Evolutionary conservation across 2,888 invertebrate species (phyloP), one percentile per base, ranked within the genome.

Genomic region (Salpingus planirostris): DNA sequence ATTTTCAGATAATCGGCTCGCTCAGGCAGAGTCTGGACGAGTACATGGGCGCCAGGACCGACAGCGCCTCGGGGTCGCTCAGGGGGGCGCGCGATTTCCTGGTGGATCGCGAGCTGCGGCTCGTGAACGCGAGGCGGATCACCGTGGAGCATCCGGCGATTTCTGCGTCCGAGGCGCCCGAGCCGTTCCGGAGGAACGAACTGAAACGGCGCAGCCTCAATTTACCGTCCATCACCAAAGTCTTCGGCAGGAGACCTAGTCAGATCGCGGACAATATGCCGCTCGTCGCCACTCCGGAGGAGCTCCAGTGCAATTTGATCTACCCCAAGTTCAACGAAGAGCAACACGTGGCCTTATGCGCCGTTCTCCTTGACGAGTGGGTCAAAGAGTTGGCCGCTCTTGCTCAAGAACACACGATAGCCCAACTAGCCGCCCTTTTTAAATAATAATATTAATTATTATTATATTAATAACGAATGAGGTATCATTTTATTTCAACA

Each of bases 301-400:
- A 60, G 31, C 29, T 47, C 11, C 50, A 51, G 24, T 52, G 52
- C 37, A 49, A 49, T 42, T 42, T 52, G 26, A 44, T 55, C 11
- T 60, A 62, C 44, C 61, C 62, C 4, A 62, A 62, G 44, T 64
- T 63, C 40, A 61, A 54, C 21, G 62, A 64, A 44, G 52, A 72
- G 25, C 71, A 77, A 43, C 76, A 78, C 53, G 69, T 78, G 24
- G 81, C 86, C 1, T 68, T 86, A 40, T 84, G 85, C 54, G 91
- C 93, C 2, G 84, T 97, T 3, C 68, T 97, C 25, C 68, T 96
- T 38, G 91, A 93, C 55, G 96, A 97, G 60, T 93, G 97, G 85
- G 71, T 93, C 0, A 92, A 93, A 62, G 95, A 96, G 66, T 68
- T 97, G 37, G 88, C 96, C 0, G 91, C 96, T 8, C 73, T 97